phyloP scores from a whole-genome alignment of 2,888 invertebrate species.

The Drosophila acutilabella region DNA sequence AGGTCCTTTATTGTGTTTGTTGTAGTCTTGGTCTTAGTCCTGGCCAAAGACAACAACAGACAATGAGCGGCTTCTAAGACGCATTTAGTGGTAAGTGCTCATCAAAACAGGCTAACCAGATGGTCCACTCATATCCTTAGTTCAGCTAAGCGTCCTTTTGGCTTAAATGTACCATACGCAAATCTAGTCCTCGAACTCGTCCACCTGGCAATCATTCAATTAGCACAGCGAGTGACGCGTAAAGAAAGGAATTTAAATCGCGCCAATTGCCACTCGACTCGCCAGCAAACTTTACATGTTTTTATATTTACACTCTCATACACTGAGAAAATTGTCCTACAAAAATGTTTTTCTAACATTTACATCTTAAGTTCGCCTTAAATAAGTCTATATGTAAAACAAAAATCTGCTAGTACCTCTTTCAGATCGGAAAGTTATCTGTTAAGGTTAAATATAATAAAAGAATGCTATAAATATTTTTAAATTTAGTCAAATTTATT shows the following conservation, averaged over 20 bases:
- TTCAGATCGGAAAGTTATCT: too few species aligned
- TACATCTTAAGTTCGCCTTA: too few species aligned
- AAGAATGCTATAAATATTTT: too few species aligned
- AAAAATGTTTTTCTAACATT: too few species aligned
- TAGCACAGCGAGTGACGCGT: conserved; percentile 71
- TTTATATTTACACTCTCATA: too few species aligned
- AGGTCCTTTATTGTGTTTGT: conserved; percentile 62
- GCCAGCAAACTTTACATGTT: background rate
- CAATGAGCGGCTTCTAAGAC: conserved; percentile 36
- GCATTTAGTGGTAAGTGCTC: conserved; percentile 66
- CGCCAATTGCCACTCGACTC: conserved; percentile 41
- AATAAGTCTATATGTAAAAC: too few species aligned
- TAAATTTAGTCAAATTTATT: too few species aligned
- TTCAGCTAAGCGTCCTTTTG: conserved; percentile 19
- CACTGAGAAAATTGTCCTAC: too few species aligned
- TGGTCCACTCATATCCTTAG: conserved; percentile 14
- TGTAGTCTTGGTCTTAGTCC: background rate
- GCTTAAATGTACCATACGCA: conserved; percentile 63
- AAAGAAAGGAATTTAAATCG: conserved; percentile 51
- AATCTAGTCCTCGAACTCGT: conserved; percentile 47
- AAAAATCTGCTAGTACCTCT: too few species aligned
- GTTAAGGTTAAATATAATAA: too few species aligned
- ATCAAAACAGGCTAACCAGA: conserved; percentile 49
- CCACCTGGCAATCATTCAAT: conserved; percentile 74
- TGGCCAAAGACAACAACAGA: conserved; percentile 22